A percentile compares a stretch with the other conserved stretches of the same genome.
These are phyloP conservation scores for Yponomeuta plumbellus DNA, from an alignment of 2,888 invertebrate species.

Conservation along the genomic window DNA sequence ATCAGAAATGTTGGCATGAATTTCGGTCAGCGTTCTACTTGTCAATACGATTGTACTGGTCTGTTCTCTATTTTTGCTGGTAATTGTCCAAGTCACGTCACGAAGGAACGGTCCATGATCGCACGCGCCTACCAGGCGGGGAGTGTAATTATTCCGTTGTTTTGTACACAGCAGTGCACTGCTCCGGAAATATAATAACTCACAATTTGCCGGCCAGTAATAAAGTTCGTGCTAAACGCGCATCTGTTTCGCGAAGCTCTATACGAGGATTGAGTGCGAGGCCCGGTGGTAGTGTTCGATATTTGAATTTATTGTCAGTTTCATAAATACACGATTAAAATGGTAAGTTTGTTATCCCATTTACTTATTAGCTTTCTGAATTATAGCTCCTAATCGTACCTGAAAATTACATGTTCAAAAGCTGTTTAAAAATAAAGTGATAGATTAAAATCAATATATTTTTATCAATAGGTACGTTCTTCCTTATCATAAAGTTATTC, in stretches of 20 bases:
- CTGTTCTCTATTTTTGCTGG: constrained; percentile 67
- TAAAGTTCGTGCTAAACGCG: constrained; percentile 22
- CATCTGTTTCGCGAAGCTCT: constrained; percentile 12
- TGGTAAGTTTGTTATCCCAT: background rate
- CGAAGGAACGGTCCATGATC: constrained; percentile 39
- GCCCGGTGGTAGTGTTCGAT: background rate
- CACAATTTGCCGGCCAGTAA: constrained; percentile 33
- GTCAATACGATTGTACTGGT: constrained; percentile 55
- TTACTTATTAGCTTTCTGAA: background rate
- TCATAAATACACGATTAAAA: background rate
- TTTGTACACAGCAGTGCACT: constrained; percentile 48
- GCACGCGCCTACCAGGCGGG: constrained; percentile 43
- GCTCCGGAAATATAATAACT: constrained; percentile 52
- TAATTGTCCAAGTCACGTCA: constrained; percentile 67
- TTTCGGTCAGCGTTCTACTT: constrained; percentile 66
- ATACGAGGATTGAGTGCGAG: background rate
- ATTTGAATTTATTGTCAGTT: background rate
- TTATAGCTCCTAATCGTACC: background rate
- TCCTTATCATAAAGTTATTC: too few species aligned
- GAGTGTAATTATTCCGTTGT: constrained; percentile 65
- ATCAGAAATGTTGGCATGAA: constrained; percentile 60
- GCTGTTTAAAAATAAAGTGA: background rate
- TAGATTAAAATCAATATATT: background rate
- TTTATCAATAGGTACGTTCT: too few species aligned
- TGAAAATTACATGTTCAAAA: background rate